Conservation (phyloP, 2,113 vertebrate genomes). For the Hymenochirus boettgeri region DNA sequence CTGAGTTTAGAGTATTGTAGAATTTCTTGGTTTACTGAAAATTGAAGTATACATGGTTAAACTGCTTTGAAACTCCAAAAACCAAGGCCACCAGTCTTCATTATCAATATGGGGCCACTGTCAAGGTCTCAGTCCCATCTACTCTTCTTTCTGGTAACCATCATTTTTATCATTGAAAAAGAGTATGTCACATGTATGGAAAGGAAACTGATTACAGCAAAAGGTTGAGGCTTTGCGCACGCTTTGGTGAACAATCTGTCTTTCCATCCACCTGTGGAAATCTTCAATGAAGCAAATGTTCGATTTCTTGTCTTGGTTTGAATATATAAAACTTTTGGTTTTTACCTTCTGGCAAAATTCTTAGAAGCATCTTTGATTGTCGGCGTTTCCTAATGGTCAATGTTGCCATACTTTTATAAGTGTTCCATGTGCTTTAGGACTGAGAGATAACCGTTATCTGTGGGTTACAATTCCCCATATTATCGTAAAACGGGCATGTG, state of each 20-base stretch:
- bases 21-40: constrained; percentile 75
- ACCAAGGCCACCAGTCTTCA: constrained; percentile 73
- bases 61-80: constrained; percentile 84
- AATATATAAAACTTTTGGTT: constrained; percentile 86
- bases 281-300: constrained; percentile 85
- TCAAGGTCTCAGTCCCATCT: constrained; percentile 52
- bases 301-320: constrained; percentile 56
- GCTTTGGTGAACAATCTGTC: constrained; percentile 75
- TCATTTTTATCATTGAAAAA: constrained; percentile 89
- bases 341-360: constrained; percentile 78
- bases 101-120: constrained; percentile 80
- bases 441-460: constrained; percentile 79
- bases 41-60: constrained; percentile 81
- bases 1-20: constrained; percentile 72
- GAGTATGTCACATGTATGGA: constrained; percentile 75
- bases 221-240: constrained; percentile 66
- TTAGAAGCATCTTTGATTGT: constrained; percentile 83
- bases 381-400: constrained; percentile 78
- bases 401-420: constrained; percentile 71
- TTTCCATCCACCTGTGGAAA: constrained; percentile 81
- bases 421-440: constrained; percentile 81
- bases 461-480: constrained; percentile 87
- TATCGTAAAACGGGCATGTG: constrained; percentile 72
- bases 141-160: constrained; percentile 75
- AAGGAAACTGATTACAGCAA: constrained; percentile 81